Base-by-base conservation (phyloP, 2,888 invertebrate genomes). In the Clepsis dumicolana region DNA sequence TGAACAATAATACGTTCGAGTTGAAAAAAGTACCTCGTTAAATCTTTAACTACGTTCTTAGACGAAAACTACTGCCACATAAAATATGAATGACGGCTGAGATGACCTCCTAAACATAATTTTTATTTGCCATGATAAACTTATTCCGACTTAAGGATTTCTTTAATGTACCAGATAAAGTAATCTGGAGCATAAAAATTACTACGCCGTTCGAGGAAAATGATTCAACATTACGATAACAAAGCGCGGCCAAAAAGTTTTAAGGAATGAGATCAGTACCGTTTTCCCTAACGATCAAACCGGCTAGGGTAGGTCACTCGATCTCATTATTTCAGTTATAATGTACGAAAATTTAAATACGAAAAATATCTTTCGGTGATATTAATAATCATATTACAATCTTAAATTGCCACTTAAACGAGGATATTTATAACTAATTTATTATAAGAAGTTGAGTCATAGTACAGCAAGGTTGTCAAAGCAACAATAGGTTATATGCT, bases 221-320 rank as follows among this genome's bases (percentile, higher is more conserved):
- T 54, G 8, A 66, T 66, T 66, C 18, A 29, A 61, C 53, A 66
- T 66, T 66, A 61, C 53, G 44, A 54, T 61, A 61, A 59, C 25
- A 50, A 60, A 65, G 41, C 52, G 21, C 24, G 60, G 54, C 60
- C 53, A 48, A 66, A 60, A 65, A 66, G 32, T 66, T 61, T 66
- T 32, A 14, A 54, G 44, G 61, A 66, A 54, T 54, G 61, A 60
- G 65, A 61, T 66, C 65, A 61, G 32, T 44, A 44, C 16, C 29
- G 38, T 25, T 52, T 60, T 44, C 21, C 41, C 24, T 65, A 53
- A 65, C 32, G 60, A 65, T 53, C 38, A 24, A 38, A 65, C 52
- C 52, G 52, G 57, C 27, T 38, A n/a, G 18, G 25, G 27, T 29
- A 44, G 61, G 61, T 60, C 53, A 54, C 41, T 52, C 32, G 53